Base-by-base conservation (phyloP, 1,140 invertebrate genomes). In the Bombus sibiricus region DNA sequence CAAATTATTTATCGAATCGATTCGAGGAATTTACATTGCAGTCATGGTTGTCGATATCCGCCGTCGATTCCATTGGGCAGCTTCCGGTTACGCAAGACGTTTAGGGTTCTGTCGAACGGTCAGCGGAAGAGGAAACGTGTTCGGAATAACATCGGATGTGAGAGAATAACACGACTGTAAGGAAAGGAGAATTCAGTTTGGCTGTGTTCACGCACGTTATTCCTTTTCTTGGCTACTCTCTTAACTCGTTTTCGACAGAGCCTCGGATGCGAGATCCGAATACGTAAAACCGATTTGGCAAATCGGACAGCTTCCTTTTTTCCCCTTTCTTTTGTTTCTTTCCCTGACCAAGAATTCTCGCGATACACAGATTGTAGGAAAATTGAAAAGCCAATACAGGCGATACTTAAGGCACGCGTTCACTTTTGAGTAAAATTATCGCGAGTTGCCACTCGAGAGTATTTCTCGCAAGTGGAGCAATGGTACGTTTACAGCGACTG, bases 11-110 rank as follows among this genome's bases (percentile, higher is more conserved):
- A 15, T 79, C 39, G 83, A 71, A 71, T 71, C 53, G 37, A 39
- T 39, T 12, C 41, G 28, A 37, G 9, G 39, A 47, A 62, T 85
- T 64, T 85, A 68, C 83, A 85, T 85, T 85, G 53, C 77, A 68
- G 83, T 85, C 83, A 80, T 85, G 83, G 76, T 68, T 80, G 76
- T 25, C 77, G 83, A 80, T 85, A 72, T 85, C 83, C 83, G 83
- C 41, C 41, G 83, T 72, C 53, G 57, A 79, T 84, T 84, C 74
- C 47, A n/a, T 66, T 39, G 47, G n/a, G 64, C 75, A 66, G 41
- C 41, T 84, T 84, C 83, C 76, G 75, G 83, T 85, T 85, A 80
- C 83, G 83, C 68, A 85, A 85, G 76, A 41, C 43, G 81, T 83
- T 83, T 83, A 66, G 81, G 76, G 77, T 62, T 39, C 77, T 41